Evolutionary conservation across 1,140 invertebrate genomes (phyloP), one percentile per base, ranked within the genome.

Genomic region (Proctacanthus coquilletti): DNA sequence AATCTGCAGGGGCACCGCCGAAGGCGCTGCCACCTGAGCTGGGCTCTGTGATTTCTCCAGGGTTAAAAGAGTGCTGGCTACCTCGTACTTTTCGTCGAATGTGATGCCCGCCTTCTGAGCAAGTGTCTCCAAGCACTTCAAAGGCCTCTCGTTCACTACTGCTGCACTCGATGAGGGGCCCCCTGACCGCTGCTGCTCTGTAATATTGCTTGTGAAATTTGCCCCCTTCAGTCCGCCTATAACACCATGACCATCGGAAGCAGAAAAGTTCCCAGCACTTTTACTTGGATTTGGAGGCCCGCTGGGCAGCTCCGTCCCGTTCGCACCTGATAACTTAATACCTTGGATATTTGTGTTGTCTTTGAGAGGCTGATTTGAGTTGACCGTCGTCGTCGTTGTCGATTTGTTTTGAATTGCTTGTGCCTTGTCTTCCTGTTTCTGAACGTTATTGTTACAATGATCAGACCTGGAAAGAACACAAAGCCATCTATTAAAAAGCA

Each of bases 71-170:
- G 21, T 42, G 50, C 57, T 63, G 39, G 70, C 70, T 40, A 70
- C 68, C 56, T 75, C 72, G 59, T 74, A 75, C 54, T 74, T 74
- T 52, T 75, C 72, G 47, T 75, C 72, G 45, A 72, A 70, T 18
- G 70, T 74, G 9, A 74, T 74, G 2, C 72, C 72, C 34, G 72
- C 72, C 44, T 75, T 75, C 44, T 75, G 71, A 9, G 72, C 72
- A 23, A 75, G 60, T 6, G 72, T 75, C 46, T 74, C 72, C 42
- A 75, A 53, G 47, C 71, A 74, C 65, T 74, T 72, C n/a, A 74
- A 54, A 0, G 71, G 72, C 21, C 71, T 45, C 40, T 57, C 52
- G 37, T 38, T 45, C 46, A 38, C 6, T 50, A 42, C n/a, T 48
- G 36, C 14, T 42, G 36, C 6, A n/a, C 10, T 20, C 11, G 13